Evolutionary conservation across 2,888 invertebrate genomes (phyloP).

Genomic region (Maniola hyperantus): DNA sequence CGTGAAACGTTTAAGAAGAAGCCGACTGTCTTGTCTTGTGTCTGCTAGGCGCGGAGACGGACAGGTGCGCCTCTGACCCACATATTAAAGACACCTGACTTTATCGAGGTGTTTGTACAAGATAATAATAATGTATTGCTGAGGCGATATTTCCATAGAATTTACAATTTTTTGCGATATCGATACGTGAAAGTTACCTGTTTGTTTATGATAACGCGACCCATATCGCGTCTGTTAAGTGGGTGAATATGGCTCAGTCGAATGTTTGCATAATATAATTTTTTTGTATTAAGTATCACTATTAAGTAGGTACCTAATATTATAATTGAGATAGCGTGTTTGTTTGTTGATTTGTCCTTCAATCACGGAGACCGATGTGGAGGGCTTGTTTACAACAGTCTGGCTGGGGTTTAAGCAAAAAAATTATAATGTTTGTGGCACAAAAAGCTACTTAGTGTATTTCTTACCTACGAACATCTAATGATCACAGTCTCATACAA

Average conservation of each 20-base stretch:
- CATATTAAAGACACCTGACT: constrained; percentile 49
- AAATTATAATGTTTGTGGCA: too few relatives aligned
- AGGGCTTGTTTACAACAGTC: too few relatives aligned
- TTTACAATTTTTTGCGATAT: constrained; percentile 50
- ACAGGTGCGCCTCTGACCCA: constrained; percentile 58
- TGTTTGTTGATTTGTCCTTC: too few relatives aligned
- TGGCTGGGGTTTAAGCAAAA: too few relatives aligned
- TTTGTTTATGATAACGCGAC: constrained; percentile 44
- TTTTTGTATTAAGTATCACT: too few relatives aligned
- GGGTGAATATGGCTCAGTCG: constrained; percentile 18
- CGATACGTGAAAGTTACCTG: constrained; percentile 44
- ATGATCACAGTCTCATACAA: too few relatives aligned
- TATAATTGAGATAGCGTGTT: too few relatives aligned
- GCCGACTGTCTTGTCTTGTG: neutral
- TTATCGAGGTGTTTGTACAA: constrained; percentile 51
- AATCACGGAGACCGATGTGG: too few relatives aligned
- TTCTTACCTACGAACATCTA: too few relatives aligned
- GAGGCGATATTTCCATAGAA: constrained; percentile 39
- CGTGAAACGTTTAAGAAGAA: too few relatives aligned
- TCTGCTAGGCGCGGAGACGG: constrained; percentile 5
- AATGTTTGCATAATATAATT: neutral
- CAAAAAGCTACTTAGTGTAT: too few relatives aligned
- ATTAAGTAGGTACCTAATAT: too few relatives aligned
- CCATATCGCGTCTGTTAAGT: constrained; percentile 12
- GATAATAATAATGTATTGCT: constrained; percentile 47